phyloP scores from a whole-genome alignment of 2,113 vertebrate species.

The Monopterus albus region DNA sequence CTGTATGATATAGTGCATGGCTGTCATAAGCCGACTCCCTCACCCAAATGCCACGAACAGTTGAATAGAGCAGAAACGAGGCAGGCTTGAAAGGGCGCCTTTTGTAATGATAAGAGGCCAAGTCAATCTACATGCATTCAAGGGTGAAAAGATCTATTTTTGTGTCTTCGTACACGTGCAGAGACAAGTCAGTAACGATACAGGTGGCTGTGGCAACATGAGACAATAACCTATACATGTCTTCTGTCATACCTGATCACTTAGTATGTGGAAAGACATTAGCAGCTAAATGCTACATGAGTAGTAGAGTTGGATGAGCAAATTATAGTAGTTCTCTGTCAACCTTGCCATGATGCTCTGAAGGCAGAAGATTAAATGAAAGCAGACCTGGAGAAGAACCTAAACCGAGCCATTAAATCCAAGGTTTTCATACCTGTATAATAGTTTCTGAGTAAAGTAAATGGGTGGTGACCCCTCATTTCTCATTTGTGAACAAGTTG shows the following conservation, averaged over 20 bases:
- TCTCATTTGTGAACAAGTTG: neutral
- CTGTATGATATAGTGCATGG: conserved; percentile 41
- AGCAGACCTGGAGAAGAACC: neutral
- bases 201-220: conserved; percentile 10
- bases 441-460: conserved; percentile 14
- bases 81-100: conserved; percentile 18
- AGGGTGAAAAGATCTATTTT: conserved; percentile 58
- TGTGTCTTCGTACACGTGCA: conserved; percentile 12
- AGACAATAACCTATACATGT: conserved; percentile 50
- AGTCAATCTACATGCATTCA: conserved; percentile 67
- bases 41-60: conserved; percentile 61
- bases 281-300: conserved; percentile 1
- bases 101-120: conserved; percentile 64
- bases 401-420: neutral
- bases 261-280: conserved; percentile 18
- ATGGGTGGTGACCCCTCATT: conserved; percentile 3
- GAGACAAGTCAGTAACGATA: conserved; percentile 8
- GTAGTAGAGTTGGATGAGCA: conserved; percentile 9
- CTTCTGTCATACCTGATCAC: conserved; percentile 43
- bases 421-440: conserved; percentile 15
- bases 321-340: too few species aligned
- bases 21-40: conserved; percentile 56
- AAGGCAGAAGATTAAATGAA: neutral
- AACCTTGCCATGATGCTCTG: too few species aligned
- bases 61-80: conserved; percentile 57